Evolutionary conservation across 2,888 invertebrate species (phyloP).

Genomic region (Ochropacha duplaris): DNA sequence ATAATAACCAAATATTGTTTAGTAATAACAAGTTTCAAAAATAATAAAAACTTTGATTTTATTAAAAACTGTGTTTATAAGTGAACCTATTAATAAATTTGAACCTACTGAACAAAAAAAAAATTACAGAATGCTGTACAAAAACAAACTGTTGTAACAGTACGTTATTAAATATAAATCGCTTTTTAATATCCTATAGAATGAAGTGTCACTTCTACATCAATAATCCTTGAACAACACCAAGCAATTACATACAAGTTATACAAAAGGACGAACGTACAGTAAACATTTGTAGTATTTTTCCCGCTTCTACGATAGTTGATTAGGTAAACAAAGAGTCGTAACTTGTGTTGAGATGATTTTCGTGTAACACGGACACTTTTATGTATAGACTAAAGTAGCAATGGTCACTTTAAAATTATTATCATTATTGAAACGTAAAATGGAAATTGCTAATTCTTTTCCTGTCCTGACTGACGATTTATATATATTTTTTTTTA

Average conservation of each 20-base stretch:
- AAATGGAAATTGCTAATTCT: too few species aligned
- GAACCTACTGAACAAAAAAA: too few species aligned
- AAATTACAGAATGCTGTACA: too few species aligned
- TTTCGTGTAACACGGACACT: neutral
- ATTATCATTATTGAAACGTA: neutral
- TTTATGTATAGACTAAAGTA: neutral
- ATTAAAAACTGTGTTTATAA: too few species aligned
- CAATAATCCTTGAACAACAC: neutral
- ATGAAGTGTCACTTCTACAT: neutral
- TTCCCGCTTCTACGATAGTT: slow-evolving; percentile 15
- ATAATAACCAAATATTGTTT: too few species aligned
- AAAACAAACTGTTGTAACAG: too few species aligned
- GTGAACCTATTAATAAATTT: too few species aligned
- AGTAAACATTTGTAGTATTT: slow-evolving; percentile 24
- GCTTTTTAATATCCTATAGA: neutral
- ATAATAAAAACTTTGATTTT: too few species aligned
- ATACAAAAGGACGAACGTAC: slow-evolving; percentile 13
- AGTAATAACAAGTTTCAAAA: too few species aligned
- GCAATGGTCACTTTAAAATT: neutral
- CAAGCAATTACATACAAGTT: neutral
- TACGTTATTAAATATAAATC: neutral
- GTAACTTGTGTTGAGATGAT: neutral
- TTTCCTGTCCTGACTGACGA: too few species aligned
- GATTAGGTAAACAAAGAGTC: neutral
- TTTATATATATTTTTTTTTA: too few species aligned